These are phyloP conservation scores for Paratrypauchen microcephalus DNA, from an alignment of 2,797 vertebrate genomes.

Conservation along the genomic window DNA sequence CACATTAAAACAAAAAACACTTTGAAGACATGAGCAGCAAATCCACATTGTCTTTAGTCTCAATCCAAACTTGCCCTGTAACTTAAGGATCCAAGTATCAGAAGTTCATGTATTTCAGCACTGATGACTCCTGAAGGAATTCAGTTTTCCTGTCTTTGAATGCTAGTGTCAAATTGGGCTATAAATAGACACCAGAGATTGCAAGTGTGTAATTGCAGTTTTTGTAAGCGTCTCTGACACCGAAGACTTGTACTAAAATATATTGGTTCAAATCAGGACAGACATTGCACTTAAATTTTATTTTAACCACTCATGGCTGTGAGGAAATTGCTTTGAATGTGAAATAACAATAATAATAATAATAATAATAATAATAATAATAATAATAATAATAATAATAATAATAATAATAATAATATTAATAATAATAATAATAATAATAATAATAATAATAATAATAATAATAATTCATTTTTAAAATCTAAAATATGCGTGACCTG, in stretches of 20 bases:
- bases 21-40: constrained; percentile 8
- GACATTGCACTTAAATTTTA: neutral
- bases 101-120: constrained; percentile 33
- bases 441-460: too few relatives aligned
- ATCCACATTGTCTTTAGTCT: constrained; percentile 18
- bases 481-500: too few relatives aligned
- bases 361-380: too few relatives aligned
- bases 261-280: neutral
- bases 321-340: too few relatives aligned
- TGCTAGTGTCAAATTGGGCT: constrained; percentile 21
- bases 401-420: too few relatives aligned
- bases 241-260: neutral
- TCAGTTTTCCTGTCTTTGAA: constrained; percentile 18
- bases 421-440: too few relatives aligned
- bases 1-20: neutral
- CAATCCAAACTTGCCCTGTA: constrained; percentile 10
- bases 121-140: constrained; percentile 24
- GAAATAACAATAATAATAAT: too few relatives aligned
- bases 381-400: too few relatives aligned
- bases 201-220: neutral
- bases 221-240: constrained; percentile 15
- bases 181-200: constrained; percentile 27
- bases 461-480: too few relatives aligned
- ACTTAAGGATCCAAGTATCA: neutral
- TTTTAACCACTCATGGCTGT: neutral